Evolutionary conservation across 2,113 vertebrate species (phyloP).

Genomic region (Murina feae): DNA sequence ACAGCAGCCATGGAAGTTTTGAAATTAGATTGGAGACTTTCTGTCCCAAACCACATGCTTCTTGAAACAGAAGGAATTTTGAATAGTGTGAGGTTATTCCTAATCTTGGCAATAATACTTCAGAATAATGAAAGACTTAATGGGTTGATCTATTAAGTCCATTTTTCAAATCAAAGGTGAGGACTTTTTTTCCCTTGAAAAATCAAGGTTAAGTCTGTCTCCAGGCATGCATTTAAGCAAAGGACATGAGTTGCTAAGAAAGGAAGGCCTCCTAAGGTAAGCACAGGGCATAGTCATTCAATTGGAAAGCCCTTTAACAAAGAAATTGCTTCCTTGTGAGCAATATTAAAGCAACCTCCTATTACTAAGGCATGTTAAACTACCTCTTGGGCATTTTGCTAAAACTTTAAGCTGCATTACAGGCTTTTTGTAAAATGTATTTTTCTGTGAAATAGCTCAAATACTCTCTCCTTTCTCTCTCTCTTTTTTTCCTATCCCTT

Average conservation of each 20-base stretch:
- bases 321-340: constrained; percentile 26
- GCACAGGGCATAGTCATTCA: constrained; percentile 21
- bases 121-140: constrained; percentile 34
- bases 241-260: constrained; percentile 37
- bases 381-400: constrained; percentile 41
- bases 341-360: constrained; percentile 39
- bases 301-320: constrained; percentile 58
- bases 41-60: constrained; percentile 59
- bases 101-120: constrained; percentile 40
- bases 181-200: background rate
- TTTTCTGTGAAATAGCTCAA: constrained; percentile 41
- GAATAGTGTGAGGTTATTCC: constrained; percentile 3
- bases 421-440: constrained; percentile 14
- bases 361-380: constrained; percentile 37
- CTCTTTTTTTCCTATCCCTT: background rate
- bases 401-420: constrained; percentile 41
- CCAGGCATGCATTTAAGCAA: constrained; percentile 20
- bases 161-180: constrained; percentile 47
- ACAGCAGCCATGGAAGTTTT: constrained; percentile 57
- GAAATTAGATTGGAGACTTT: constrained; percentile 58
- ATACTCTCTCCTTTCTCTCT: background rate
- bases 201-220: constrained; percentile 21
- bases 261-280: constrained; percentile 27
- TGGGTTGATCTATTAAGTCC: constrained; percentile 4
- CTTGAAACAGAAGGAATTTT: background rate